Conservation (phyloP, 2,888 invertebrate species). For the Epistrophella euchroma region DNA sequence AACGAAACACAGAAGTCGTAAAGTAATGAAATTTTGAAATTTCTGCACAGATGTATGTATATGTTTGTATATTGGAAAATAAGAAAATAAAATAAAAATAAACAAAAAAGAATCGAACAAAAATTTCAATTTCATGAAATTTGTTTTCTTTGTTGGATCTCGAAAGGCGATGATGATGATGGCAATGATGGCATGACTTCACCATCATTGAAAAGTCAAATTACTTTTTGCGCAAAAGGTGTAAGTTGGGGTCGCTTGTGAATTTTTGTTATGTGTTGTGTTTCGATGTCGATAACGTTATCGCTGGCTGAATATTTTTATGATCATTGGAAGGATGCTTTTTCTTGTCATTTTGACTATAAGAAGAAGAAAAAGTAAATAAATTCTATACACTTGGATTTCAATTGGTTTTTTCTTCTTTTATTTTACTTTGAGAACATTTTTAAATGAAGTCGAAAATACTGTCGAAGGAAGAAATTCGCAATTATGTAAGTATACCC, state of each 20-base stretch:
- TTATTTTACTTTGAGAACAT: background rate
- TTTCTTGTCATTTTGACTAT: slow-evolving; percentile 25
- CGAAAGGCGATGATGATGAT: background rate
- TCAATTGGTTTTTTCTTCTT: background rate
- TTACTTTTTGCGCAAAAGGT: slow-evolving; percentile 35
- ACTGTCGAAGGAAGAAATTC: background rate
- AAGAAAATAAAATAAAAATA: slow-evolving; percentile 20
- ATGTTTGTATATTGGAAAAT: background rate
- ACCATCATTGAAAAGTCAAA: slow-evolving; percentile 41
- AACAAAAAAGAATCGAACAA: slow-evolving; percentile 12
- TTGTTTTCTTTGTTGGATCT: slow-evolving; percentile 24
- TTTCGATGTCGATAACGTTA: slow-evolving; percentile 13
- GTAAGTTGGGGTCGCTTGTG: slow-evolving; percentile 16
- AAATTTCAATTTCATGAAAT: slow-evolving; percentile 67
- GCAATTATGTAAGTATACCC: too few species aligned
- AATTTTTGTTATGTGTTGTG: slow-evolving; percentile 25
- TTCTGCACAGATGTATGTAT: slow-evolving; percentile 30
- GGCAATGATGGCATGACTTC: slow-evolving; percentile 26
- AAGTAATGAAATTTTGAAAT: slow-evolving; percentile 36
- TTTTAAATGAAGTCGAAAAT: slow-evolving; percentile 16
- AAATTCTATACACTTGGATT: background rate
- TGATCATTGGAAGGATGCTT: slow-evolving; percentile 56
- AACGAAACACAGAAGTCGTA: slow-evolving; percentile 29
- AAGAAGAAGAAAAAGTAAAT: background rate
- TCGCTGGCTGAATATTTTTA: slow-evolving; percentile 62